Evolutionary conservation across 2,888 invertebrate genomes (phyloP).

Genomic region (Unio pictorum): DNA sequence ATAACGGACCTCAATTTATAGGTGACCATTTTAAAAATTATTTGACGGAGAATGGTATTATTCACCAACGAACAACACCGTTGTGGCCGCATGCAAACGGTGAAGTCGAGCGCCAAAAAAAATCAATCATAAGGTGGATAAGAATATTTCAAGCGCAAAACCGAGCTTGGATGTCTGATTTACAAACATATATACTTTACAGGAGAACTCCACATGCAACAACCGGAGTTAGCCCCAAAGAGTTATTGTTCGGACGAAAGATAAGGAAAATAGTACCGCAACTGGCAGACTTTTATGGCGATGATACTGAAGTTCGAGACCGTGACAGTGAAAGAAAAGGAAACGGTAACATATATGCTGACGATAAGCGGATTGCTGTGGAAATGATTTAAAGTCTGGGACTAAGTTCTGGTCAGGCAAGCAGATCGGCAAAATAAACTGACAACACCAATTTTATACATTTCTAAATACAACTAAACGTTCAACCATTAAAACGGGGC

Average conservation of each 20-base stretch:
- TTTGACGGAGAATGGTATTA: slow-evolving; percentile 15
- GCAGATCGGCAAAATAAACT: slow-evolving; percentile 3
- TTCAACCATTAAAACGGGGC: too few relatives aligned
- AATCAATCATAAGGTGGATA: slow-evolving; percentile 26
- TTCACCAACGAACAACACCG: slow-evolving; percentile 17
- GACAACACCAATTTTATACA: too few relatives aligned
- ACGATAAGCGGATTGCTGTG: slow-evolving; percentile 3
- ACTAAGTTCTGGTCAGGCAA: slow-evolving; percentile 1
- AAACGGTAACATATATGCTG: background rate
- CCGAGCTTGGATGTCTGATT: slow-evolving; percentile 1
- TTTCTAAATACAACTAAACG: too few relatives aligned
- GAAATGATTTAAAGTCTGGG: slow-evolving; percentile 5
- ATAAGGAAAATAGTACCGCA: slow-evolving; percentile 27
- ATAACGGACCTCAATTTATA: slow-evolving; percentile 26
- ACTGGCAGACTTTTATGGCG: background rate
- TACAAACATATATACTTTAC: background rate
- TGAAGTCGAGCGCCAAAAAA: slow-evolving; percentile 30
- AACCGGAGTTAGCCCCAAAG: too few relatives aligned
- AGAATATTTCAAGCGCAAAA: slow-evolving; percentile 20
- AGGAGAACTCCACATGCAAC: too few relatives aligned
- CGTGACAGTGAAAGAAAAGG: slow-evolving; percentile 1
- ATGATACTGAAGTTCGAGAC: slow-evolving; percentile 10
- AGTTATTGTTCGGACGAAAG: slow-evolving; percentile 24
- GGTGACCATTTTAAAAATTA: slow-evolving; percentile 12
- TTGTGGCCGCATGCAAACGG: slow-evolving; percentile 32